These are phyloP conservation scores for Rousettus madagascariensis DNA, from an alignment of 2,797 vertebrate species.

Conservation along the genomic window DNA sequence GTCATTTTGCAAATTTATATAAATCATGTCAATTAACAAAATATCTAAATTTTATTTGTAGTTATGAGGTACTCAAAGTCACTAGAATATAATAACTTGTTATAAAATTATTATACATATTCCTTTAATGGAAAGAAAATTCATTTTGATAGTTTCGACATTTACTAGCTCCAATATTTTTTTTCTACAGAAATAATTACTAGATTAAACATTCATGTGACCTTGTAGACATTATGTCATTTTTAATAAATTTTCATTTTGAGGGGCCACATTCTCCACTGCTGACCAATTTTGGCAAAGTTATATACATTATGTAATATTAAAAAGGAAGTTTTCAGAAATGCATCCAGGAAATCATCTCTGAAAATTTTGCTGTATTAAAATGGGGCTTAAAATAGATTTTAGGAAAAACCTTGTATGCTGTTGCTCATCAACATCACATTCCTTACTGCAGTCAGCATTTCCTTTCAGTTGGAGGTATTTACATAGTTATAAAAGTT, in stretches of 20 bases:
- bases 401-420: background rate
- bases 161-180: background rate
- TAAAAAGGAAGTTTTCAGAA: background rate
- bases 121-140: background rate
- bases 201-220: background rate
- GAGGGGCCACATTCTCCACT: background rate
- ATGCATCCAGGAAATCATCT: background rate
- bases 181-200: background rate
- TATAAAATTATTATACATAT: background rate
- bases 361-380: background rate
- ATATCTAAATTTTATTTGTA: background rate
- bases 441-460: background rate
- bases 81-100: background rate
- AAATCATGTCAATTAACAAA: background rate
- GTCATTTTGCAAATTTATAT: background rate
- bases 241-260: constrained; percentile 48
- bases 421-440: background rate
- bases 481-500: background rate
- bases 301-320: background rate
- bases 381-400: background rate
- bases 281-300: constrained; percentile 24
- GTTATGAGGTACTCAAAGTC: background rate
- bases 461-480: background rate
- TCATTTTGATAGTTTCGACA: background rate
- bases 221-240: background rate